phyloP scores from a whole-genome alignment of 2,888 invertebrate species.

The Schrankia costaestrigalis region DNA sequence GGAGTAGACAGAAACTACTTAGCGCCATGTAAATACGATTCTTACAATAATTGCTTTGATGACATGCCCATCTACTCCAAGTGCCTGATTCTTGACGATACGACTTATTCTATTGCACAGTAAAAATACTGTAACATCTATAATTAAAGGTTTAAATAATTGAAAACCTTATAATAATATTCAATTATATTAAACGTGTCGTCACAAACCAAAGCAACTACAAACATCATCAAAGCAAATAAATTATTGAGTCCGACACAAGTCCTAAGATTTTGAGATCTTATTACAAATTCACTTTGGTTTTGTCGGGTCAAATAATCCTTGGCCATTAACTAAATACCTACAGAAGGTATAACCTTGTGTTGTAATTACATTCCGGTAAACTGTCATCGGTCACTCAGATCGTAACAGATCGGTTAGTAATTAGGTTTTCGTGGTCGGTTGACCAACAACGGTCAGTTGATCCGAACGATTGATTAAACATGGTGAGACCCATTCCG shows the following conservation, averaged over 20 bases:
- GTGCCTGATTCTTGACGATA: not conserved
- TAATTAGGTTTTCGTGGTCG: constrained; percentile 59
- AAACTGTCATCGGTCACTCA: constrained; percentile 59
- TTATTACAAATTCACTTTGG: constrained; percentile 72
- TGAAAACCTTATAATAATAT: too few relatives aligned
- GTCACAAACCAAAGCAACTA: constrained; percentile 32
- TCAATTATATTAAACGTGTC: too few relatives aligned
- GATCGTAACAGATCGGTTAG: constrained; percentile 28
- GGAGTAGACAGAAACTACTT: too few relatives aligned
- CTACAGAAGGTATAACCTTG: constrained; percentile 29
- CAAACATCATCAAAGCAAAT: constrained; percentile 53
- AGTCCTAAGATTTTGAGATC: constrained; percentile 52
- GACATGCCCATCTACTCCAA: too few relatives aligned
- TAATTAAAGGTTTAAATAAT: too few relatives aligned
- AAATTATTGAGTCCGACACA: constrained; percentile 58
- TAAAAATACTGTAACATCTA: too few relatives aligned
- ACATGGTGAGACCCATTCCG: constrained; percentile 28
- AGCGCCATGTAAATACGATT: too few relatives aligned
- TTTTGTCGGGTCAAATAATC: constrained; percentile 49
- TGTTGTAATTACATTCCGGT: constrained; percentile 62
- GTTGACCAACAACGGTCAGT: constrained; percentile 52
- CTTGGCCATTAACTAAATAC: constrained; percentile 57
- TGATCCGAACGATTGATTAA: constrained; percentile 60
- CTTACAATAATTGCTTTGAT: too few relatives aligned
- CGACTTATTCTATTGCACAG: not conserved